Evolutionary conservation across 2,113 vertebrate species (phyloP), one percentile per base, ranked within the genome.

Genomic region (Nerophis ophidion): DNA sequence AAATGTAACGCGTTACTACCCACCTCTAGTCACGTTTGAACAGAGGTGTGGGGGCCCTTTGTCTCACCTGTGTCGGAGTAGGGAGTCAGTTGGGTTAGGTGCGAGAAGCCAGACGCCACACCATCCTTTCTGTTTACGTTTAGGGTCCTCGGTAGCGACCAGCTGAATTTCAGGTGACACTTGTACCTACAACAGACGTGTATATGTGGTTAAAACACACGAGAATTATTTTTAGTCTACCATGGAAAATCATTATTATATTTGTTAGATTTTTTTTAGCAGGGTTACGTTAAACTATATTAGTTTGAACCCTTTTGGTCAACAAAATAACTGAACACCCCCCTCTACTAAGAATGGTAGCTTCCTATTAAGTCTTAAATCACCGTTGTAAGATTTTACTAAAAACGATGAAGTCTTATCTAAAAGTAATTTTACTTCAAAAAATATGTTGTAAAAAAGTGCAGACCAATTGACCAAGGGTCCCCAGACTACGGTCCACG

Each of bases 131-230:
- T 47, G 38, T 52, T 19, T 5, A 86, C 48, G 8, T 7, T 15
- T 1, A 62, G 57, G 33, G 60, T 59, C n/a, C 12, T 72, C 7
- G 78, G 68, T 17, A 83, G 4, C 1, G 40, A 16, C 79, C 66
- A 77, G 58, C 69, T 82, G 61, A 68, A 81, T 60, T 87, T 89
- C 26, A 87, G 74, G 35, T 74, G 35, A 34, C 85, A 87, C 53
- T 82, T 86, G 40, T 68, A 65, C 55, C 85, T 89, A 15, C 15
- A 58, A 62, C 3, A 45, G 5, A 67, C 48, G 34, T 13, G 5
- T 5, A 36, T 6, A 6, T 5, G 51, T 34, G 8, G 35, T 54
- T 35, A 52, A 5, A 3, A 44, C 34, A 19, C n/a, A 44, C 5
- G 5, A 7, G 12, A 34, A 7, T 36, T 7, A 13, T 49, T 16